A percentile compares a stretch with the other conserved stretches of the same genome.
phyloP scores from a whole-genome alignment of 2,888 invertebrate species.

The Mythimna albipuncta region DNA sequence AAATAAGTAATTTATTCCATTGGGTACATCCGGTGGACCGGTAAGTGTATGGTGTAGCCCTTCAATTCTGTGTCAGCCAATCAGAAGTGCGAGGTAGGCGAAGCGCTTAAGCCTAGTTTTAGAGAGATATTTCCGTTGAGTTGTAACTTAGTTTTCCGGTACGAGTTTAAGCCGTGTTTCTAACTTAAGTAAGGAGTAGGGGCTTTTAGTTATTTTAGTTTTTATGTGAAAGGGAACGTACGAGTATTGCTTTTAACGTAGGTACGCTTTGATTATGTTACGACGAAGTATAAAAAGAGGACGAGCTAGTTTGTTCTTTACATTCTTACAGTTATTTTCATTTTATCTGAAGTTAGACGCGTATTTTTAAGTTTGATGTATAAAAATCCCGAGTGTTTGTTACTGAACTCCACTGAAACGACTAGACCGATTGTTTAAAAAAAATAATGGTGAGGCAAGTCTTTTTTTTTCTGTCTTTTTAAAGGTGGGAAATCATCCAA shows the following conservation, averaged over 20 bases:
- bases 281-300: background rate
- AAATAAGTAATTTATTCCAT: background rate
- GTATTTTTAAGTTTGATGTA: too few species aligned
- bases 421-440: too few species aligned
- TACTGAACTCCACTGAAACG: too few species aligned
- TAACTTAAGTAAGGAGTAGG: conserved; percentile 18
- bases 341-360: background rate
- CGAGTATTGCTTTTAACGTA: conserved; percentile 1
- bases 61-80: conserved; percentile 4
- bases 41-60: background rate
- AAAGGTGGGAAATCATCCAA: too few species aligned
- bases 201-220: conserved; percentile 16
- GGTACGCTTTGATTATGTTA: background rate
- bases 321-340: background rate
- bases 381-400: too few species aligned
- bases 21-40: background rate
- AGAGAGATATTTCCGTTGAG: conserved; percentile 33
- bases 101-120: conserved; percentile 31
- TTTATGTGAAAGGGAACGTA: conserved; percentile 1
- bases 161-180: conserved; percentile 32
- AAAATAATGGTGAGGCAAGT: too few species aligned
- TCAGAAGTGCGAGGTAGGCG: conserved; percentile 4
- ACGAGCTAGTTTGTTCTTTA: background rate
- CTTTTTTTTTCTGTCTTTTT: too few species aligned
- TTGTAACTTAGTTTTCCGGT: conserved; percentile 34